Conservation (phyloP, 2,113 vertebrate species). For the Corydoras sp. region DNA sequence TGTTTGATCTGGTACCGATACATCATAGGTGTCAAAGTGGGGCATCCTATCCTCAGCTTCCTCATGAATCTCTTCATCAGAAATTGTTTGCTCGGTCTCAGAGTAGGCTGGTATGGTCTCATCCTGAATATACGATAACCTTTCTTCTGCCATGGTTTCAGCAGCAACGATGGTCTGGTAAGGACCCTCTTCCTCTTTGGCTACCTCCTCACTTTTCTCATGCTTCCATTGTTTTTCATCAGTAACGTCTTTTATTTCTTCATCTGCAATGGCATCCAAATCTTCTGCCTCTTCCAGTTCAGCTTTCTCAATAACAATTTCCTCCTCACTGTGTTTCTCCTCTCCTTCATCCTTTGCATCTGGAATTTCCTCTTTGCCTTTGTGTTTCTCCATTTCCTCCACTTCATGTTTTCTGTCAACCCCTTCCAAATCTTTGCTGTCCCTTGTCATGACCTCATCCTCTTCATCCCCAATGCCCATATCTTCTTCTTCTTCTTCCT, state of each 20-base stretch:
- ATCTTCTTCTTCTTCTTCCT: conserved; percentile 56
- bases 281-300: conserved; percentile 87
- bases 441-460: conserved; percentile 56
- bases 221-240: conserved; percentile 44
- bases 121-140: conserved; percentile 82
- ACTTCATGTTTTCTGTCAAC: conserved; percentile 72
- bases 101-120: conserved; percentile 86
- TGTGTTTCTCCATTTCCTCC: conserved; percentile 69
- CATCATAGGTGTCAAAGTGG: conserved; percentile 75
- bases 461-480: conserved; percentile 66
- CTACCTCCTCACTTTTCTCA: conserved; percentile 40
- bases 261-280: conserved; percentile 66
- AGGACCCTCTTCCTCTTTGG: conserved; percentile 54
- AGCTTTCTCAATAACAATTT: conserved; percentile 79
- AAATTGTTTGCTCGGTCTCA: conserved; percentile 86
- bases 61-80: conserved; percentile 95
- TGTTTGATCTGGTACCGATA: conserved; percentile 81
- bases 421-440: conserved; percentile 58
- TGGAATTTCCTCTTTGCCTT: conserved; percentile 47
- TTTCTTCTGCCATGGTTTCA: conserved; percentile 66
- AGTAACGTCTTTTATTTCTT: conserved; percentile 61
- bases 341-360: conserved; percentile 58
- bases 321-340: conserved; percentile 66
- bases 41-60: conserved; percentile 88
- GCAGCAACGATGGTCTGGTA: conserved; percentile 68